phyloP scores from a whole-genome alignment of 2,113 vertebrate genomes.

The Menura novaehollandiae region DNA sequence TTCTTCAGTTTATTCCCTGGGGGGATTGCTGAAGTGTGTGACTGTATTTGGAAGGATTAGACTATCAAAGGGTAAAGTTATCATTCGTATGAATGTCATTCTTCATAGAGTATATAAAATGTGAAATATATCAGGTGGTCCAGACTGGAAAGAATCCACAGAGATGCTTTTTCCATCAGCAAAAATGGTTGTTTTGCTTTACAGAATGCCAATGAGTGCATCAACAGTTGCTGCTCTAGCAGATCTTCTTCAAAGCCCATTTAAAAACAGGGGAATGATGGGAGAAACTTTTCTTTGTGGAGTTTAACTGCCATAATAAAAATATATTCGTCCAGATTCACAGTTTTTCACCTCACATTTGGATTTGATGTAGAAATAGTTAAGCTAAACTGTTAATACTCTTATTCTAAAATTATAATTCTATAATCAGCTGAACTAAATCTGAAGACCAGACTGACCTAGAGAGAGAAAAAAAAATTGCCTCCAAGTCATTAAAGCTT shows the following conservation, averaged over 20 bases:
- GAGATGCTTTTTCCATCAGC: background rate
- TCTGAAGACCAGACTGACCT: background rate
- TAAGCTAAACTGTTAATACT: background rate
- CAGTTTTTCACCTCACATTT: background rate
- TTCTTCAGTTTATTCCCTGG: background rate
- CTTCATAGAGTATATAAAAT: background rate
- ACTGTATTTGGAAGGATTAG: conserved; percentile 16
- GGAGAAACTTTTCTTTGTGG: background rate
- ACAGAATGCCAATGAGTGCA: background rate
- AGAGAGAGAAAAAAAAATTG: background rate
- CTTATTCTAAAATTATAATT: background rate
- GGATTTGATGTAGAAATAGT: background rate
- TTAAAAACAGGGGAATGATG: background rate
- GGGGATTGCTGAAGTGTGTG: background rate
- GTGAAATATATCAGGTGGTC: background rate
- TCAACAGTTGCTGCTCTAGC: background rate
- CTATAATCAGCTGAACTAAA: background rate
- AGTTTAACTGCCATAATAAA: background rate
- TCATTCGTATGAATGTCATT: background rate
- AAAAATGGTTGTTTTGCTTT: background rate
- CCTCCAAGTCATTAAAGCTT: background rate
- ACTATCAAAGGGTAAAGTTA: conserved; percentile 15
- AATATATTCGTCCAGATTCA: background rate
- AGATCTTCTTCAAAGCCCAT: background rate
- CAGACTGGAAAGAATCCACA: background rate